These are phyloP conservation scores for Ophraella communa DNA, from an alignment of 2,888 invertebrate genomes.

Conservation along the genomic window DNA sequence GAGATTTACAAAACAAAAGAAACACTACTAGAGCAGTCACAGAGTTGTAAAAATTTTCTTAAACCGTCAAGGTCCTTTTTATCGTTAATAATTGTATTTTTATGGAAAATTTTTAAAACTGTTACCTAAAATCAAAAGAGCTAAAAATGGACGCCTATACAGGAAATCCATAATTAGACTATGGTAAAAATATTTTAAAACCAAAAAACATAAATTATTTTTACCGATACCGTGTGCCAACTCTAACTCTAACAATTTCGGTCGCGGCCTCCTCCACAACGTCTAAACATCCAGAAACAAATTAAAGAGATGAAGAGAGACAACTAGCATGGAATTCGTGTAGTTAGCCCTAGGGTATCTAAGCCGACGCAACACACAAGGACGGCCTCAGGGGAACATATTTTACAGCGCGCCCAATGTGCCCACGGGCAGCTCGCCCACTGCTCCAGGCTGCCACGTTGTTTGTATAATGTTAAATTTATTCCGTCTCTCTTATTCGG, in stretches of 20 bases:
- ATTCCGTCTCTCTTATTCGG: slow-evolving; percentile 24
- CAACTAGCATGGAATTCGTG: slow-evolving; percentile 51
- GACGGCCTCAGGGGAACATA: slow-evolving; percentile 55
- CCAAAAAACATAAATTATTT: too few relatives aligned
- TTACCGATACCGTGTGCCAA: too few relatives aligned
- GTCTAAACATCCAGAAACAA: slow-evolving; percentile 4
- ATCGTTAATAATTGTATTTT: too few relatives aligned
- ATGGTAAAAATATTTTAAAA: too few relatives aligned
- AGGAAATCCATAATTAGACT: too few relatives aligned
- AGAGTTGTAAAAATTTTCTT: too few relatives aligned
- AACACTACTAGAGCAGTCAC: too few relatives aligned
- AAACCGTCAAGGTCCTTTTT: too few relatives aligned
- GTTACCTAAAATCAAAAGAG: too few relatives aligned
- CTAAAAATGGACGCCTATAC: too few relatives aligned
- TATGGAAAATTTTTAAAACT: too few relatives aligned
- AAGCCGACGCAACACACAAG: slow-evolving; percentile 54
- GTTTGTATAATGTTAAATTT: slow-evolving; percentile 53
- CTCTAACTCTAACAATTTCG: not conserved
- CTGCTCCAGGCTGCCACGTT: slow-evolving; percentile 56
- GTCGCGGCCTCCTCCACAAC: not conserved
- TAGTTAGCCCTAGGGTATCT: slow-evolving; percentile 49
- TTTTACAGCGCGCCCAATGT: slow-evolving; percentile 56
- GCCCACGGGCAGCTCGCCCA: slow-evolving; percentile 54
- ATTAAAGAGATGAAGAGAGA: slow-evolving; percentile 21
- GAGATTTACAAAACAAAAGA: too few relatives aligned